Conservation (phyloP, 2,113 vertebrate genomes). For the Catagonus wagneri region DNA sequence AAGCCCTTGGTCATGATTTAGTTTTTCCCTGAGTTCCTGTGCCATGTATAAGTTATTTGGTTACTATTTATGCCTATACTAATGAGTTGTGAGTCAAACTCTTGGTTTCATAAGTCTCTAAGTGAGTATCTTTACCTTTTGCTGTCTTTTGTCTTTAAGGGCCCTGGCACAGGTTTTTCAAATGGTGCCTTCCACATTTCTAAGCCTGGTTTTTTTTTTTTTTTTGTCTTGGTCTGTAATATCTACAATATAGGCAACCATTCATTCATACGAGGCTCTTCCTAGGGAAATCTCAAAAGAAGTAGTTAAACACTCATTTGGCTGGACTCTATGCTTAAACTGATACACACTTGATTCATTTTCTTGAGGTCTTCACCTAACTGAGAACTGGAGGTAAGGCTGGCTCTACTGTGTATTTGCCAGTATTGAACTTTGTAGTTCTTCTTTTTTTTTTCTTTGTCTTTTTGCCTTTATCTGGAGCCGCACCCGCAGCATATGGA, state of each 20-base stretch:
- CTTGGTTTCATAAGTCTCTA: neutral
- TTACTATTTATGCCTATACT: neutral
- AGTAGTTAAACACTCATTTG: neutral
- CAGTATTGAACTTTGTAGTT: neutral
- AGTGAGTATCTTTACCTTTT: neutral
- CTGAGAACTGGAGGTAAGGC: neutral
- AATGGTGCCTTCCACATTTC: neutral
- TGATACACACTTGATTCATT: neutral
- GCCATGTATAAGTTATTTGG: neutral
- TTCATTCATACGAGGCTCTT: neutral
- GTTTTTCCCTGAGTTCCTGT: conserved; percentile 3
- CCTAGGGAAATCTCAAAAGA: neutral
- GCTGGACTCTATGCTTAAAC: neutral
- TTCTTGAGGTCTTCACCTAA: neutral
- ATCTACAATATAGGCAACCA: neutral
- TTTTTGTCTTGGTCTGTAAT: neutral
- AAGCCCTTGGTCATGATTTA: neutral
- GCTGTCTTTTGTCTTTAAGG: conserved; percentile 8
- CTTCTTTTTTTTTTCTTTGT: no score
- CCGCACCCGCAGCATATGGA: no score
- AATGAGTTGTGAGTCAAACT: neutral
- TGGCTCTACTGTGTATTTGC: neutral
- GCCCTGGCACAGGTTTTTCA: conserved; percentile 4
- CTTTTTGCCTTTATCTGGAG: no score
- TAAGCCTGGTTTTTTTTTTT: neutral